These are phyloP conservation scores for Acanthochromis polyacanthus DNA, from an alignment of 2,113 vertebrate genomes.

Conservation along the genomic window DNA sequence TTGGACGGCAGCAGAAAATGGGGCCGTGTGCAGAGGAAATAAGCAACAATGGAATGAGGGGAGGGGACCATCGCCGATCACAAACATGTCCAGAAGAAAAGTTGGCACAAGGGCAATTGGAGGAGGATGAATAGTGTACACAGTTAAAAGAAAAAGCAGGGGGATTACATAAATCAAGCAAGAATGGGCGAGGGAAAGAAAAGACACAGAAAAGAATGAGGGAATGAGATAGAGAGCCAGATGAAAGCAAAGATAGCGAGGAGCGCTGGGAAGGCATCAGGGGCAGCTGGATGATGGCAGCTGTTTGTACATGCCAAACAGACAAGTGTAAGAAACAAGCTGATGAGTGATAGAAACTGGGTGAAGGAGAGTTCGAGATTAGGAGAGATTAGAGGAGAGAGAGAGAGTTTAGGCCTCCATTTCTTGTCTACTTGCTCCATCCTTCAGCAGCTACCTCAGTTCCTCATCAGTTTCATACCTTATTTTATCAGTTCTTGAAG, in stretches of 20 bases:
- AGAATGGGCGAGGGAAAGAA: not conserved
- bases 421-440: not conserved
- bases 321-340: constrained; percentile 56
- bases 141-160: not conserved
- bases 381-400: constrained; percentile 6
- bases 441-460: not conserved
- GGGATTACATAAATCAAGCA: constrained; percentile 9
- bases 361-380: constrained; percentile 1
- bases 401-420: not conserved
- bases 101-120: constrained; percentile 26
- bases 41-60: constrained; percentile 71
- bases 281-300: constrained; percentile 67
- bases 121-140: constrained; percentile 7
- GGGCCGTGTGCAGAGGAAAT: constrained; percentile 75
- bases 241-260: constrained; percentile 12
- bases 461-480: not conserved
- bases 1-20: constrained; percentile 68
- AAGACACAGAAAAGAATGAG: constrained; percentile 12
- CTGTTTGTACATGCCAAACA: constrained; percentile 71
- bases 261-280: constrained; percentile 5
- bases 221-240: not conserved
- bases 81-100: constrained; percentile 52
- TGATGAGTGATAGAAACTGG: constrained; percentile 39
- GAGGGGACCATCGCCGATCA: constrained; percentile 60
- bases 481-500: not conserved